These are phyloP conservation scores for Nowickia ferox DNA, from an alignment of 2,888 invertebrate species.

Conservation along the genomic window DNA sequence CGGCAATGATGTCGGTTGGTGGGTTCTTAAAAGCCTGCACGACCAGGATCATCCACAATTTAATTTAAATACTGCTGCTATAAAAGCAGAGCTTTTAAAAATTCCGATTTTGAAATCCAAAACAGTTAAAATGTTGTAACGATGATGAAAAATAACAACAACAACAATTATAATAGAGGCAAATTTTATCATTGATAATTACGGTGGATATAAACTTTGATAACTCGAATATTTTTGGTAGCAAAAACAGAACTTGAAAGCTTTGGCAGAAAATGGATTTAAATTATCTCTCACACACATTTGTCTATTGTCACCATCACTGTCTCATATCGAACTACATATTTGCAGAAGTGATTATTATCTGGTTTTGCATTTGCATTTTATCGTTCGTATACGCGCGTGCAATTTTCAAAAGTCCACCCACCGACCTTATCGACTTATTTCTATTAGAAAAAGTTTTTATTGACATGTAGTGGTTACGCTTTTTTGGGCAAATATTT, in stretches of 20 bases:
- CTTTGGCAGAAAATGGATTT: constrained; percentile 31
- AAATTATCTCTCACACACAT: constrained; percentile 21
- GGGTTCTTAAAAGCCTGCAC: constrained; percentile 29
- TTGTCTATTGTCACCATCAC: not conserved
- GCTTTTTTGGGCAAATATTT: too few relatives aligned
- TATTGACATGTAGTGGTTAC: too few relatives aligned
- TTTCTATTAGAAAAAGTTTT: too few relatives aligned
- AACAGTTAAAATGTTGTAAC: constrained; percentile 42
- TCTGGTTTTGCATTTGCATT: not conserved
- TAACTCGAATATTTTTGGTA: constrained; percentile 36
- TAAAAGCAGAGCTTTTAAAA: constrained; percentile 7
- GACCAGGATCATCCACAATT: not conserved
- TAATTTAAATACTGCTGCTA: not conserved
- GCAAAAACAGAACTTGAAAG: not conserved
- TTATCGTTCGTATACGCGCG: not conserved
- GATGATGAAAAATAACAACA: constrained; percentile 1
- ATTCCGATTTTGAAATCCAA: constrained; percentile 18
- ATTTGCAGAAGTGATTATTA: constrained; percentile 18
- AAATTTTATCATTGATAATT: constrained; percentile 58
- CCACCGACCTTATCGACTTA: not conserved
- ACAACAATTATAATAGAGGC: constrained; percentile 24
- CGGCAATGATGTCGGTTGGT: constrained; percentile 31
- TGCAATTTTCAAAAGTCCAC: not conserved
- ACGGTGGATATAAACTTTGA: constrained; percentile 44
- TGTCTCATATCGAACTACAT: not conserved